Conservation (phyloP, 2,113 vertebrate species). For the Phoenicopterus ruber region DNA sequence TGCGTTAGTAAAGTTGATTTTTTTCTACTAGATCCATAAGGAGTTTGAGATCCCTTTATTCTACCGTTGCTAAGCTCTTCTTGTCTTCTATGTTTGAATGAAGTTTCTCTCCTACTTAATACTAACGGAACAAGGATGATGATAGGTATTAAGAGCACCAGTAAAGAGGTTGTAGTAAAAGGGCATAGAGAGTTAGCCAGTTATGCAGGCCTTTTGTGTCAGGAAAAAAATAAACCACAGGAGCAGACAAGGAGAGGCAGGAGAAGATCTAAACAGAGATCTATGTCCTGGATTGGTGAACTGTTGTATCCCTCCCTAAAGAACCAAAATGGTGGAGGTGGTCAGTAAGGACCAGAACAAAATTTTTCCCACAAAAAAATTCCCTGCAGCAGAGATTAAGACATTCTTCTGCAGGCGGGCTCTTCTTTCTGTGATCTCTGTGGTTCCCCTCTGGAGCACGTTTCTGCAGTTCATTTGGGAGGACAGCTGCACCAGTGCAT, state of each 20-base stretch:
- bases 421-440: not conserved
- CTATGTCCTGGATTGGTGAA: not conserved
- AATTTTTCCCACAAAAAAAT: not conserved
- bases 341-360: not conserved
- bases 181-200: not conserved
- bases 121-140: not conserved
- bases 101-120: not conserved
- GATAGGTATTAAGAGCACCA: not conserved
- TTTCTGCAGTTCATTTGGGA: not conserved
- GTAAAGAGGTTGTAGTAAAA: not conserved
- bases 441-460: not conserved
- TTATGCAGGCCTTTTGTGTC: not conserved
- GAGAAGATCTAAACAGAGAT: not conserved
- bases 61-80: not conserved
- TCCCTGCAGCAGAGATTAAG: not conserved
- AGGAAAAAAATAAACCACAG: not conserved
- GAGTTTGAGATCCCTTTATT: not conserved
- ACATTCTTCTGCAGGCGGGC: not conserved
- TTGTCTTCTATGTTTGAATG: not conserved
- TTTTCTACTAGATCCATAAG: not conserved
- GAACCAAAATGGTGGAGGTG: not conserved
- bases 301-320: not conserved
- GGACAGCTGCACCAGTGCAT: not conserved
- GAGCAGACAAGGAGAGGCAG: not conserved
- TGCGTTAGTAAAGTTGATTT: not conserved